Evolutionary conservation across 2,113 vertebrate species (phyloP), one percentile per base, ranked within the genome.

Genomic region (Otis tarda): DNA sequence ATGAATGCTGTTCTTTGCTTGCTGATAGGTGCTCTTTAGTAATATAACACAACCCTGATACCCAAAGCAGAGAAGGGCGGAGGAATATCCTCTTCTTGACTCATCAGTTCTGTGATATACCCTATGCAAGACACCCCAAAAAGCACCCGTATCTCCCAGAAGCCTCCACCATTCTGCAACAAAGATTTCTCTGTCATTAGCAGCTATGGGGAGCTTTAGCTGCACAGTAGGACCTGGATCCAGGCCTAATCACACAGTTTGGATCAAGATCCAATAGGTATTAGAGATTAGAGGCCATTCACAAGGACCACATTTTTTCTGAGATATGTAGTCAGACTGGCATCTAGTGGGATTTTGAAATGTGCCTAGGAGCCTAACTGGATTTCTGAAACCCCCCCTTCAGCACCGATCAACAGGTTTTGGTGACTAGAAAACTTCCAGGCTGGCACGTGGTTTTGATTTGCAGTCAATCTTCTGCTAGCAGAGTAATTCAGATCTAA

Each of bases 261-360:
- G 88, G 92, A 93, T 95, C 64, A 82, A 84, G 85, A 37, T 94
- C 73, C 80, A 90, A 78, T 80, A 96, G 85, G 92, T 95, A 93
- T 83, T 93, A 81, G n/a, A 89, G 61, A 93, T 53, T 82, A 77
- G 88, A 92, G 88, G 39, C 85, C 88, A 92, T 83, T 77, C 70
- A 67, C 14, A 73, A 91, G 39, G 77, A 89, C 68, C 59, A 85
- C 10, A n/a, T 87, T 89, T 93, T 92, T 92, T 57, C 82, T 83
- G 52, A 95, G 76, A 70, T 94, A 35, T 74, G 88, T 95, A 96
- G 94, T 81, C 85, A 94, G 93, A 95, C 90, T 94, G 88, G 89
- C 90, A 95, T 94, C 94, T 96, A 96, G 92, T 93, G 92, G 92
- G 94, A 92, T 93, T 96, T 71, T 89, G 49, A 93, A 90, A 94